Percentiles rank a stretch among this genome's conserved stretches.
phyloP scores from a whole-genome alignment of 2,113 vertebrate species.

The Sus scrofa region T2T-Sscrofa CM000814.6:20587001-20587500 shows the following conservation, averaged over 20 bases:
- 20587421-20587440: background rate
- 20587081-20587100: slow-evolving; percentile 79
- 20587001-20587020: slow-evolving; percentile 68
- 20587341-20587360: background rate
- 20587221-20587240: slow-evolving; percentile 77
- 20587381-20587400: background rate
- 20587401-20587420: background rate
- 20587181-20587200: slow-evolving; percentile 73
- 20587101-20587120: slow-evolving; percentile 80
- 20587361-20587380: background rate
- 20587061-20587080: background rate
- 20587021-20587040: slow-evolving; percentile 70
- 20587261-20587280: slow-evolving; percentile 76
- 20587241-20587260: slow-evolving; percentile 71
- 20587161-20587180: slow-evolving; percentile 77
- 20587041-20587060: slow-evolving; percentile 72
- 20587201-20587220: slow-evolving; percentile 61
- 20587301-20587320: slow-evolving; percentile 50
- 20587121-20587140: slow-evolving; percentile 70
- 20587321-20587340: background rate
- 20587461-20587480: background rate
- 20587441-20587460: background rate
- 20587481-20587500: background rate
- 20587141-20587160: slow-evolving; percentile 74
- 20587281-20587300: slow-evolving; percentile 60